A percentile compares a stretch with the other conserved stretches of the same genome.
Conservation (phyloP, 2,888 invertebrate genomes). For the Ophonus ardosiacus region DNA sequence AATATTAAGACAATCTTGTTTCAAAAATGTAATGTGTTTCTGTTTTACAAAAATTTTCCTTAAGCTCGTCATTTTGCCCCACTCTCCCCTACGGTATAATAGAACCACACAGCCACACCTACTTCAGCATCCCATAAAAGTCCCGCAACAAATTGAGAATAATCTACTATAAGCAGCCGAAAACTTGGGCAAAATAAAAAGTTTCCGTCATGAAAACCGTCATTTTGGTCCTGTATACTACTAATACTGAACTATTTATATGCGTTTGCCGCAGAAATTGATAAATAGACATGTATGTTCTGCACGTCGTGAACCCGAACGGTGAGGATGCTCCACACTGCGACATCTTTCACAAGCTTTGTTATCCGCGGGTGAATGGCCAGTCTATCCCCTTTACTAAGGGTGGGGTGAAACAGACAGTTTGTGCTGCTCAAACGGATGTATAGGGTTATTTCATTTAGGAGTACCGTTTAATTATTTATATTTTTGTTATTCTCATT, state of each 20-base stretch:
- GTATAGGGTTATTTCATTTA: neutral
- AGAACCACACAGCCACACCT: conserved; percentile 22
- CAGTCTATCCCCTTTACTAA: neutral
- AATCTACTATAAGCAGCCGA: conserved; percentile 61
- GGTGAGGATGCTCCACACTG: conserved; percentile 47
- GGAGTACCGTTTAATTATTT: too few species aligned
- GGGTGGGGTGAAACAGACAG: neutral
- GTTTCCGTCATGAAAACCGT: conserved; percentile 63
- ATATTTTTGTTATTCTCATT: too few species aligned
- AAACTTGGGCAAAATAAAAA: conserved; percentile 56
- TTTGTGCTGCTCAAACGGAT: neutral
- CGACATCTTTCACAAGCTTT: conserved; percentile 57
- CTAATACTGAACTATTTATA: conserved; percentile 63
- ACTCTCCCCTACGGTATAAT: too few species aligned
- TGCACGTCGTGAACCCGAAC: neutral
- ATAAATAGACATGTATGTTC: conserved; percentile 64
- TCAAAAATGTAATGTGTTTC: too few species aligned
- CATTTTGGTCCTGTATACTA: conserved; percentile 49
- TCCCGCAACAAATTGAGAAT: conserved; percentile 62
- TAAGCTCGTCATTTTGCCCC: too few species aligned
- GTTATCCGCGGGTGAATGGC: conserved; percentile 26
- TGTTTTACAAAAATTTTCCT: too few species aligned
- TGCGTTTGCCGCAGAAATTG: conserved; percentile 63
- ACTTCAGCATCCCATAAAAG: conserved; percentile 59
- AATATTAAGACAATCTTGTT: too few species aligned